These are phyloP conservation scores for Nephrocerus scutellatus DNA, from an alignment of 2,888 invertebrate species.

Conservation along the genomic window DNA sequence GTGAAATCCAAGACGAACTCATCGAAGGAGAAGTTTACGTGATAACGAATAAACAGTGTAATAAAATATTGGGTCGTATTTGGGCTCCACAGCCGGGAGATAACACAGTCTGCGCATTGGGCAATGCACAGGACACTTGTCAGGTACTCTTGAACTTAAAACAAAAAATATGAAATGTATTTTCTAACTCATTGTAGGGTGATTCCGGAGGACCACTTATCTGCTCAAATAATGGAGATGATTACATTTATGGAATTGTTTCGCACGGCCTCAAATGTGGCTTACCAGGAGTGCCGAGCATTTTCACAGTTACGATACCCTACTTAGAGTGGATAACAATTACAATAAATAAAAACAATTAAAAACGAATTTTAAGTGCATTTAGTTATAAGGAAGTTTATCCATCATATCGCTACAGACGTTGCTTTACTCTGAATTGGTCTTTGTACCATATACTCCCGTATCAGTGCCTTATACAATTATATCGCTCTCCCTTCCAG, in stretches of 20 bases:
- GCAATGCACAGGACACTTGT: constrained; percentile 40
- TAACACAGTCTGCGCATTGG: constrained; percentile 42
- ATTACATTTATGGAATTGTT: constrained; percentile 42
- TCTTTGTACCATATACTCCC: too few relatives aligned
- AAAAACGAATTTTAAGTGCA: too few relatives aligned
- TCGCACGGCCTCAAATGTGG: constrained; percentile 44
- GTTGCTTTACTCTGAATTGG: too few relatives aligned
- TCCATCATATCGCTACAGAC: too few relatives aligned
- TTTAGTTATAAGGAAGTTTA: too few relatives aligned
- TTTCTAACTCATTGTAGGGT: constrained; percentile 27
- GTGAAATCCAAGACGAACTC: constrained; percentile 33
- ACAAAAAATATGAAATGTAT: not conserved
- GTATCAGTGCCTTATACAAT: too few relatives aligned
- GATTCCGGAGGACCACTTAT: constrained; percentile 45
- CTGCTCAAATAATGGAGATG: constrained; percentile 30
- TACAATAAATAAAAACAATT: too few relatives aligned
- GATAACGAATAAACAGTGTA: constrained; percentile 34
- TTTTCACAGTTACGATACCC: constrained; percentile 42
- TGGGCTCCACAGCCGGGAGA: constrained; percentile 43
- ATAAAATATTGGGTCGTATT: constrained; percentile 34
- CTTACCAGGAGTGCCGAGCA: constrained; percentile 39
- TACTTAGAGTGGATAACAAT: constrained; percentile 43
- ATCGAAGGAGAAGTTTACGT: constrained; percentile 35
- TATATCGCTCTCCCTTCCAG: too few relatives aligned
- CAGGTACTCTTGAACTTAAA: constrained; percentile 26